Base-by-base conservation (phyloP, 2,113 vertebrate species). In the Phrynocephalus versicolor region DNA sequence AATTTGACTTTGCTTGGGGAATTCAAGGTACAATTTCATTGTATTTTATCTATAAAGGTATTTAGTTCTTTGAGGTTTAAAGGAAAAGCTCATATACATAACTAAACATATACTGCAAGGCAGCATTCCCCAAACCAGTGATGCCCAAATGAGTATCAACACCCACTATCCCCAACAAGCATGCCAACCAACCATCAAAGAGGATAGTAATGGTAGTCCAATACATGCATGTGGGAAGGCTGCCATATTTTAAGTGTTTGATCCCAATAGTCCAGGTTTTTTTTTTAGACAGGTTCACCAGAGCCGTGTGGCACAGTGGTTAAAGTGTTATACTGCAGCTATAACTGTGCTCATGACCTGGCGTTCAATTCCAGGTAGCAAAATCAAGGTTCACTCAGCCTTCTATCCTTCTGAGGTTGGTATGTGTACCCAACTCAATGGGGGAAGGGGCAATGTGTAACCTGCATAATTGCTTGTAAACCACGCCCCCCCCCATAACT, bases 1-100 rank as follows among this genome's bases (percentile, higher is more conserved):
- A 79, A 78, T 71, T 78, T 85, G 65, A 85, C 37, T 79, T 85
- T 85, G 76, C 45, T 51, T 70, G 55, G 55, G 76, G 65, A 79
- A 60, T 71, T 71, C 19, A 60, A 85, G 27, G 30, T 55, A 79
- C 37, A 41, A 71, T 79, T 71, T 79, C 37, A 60, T 35, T 8
- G 6, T 55, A 79, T 85, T 58, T 57, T 71, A 78, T 55, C 62
- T 78, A 69, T 58, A 71, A 79, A 60, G 35, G 51, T 25, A 79
- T 71, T 65, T 33, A 71, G 65, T 21, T 71, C 71, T 76, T 57
- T 18, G 58, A 51, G 33, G 33, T 60, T 65, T 18, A 85, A 37
- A 70, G 51, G 51, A 33, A 79, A 39, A 25, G 2, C 18, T 37
- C 4, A 23, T 58, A 82, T 71, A 71, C 6, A 37, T 27, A 25